Base-by-base conservation (phyloP, 2,797 vertebrate species). In the Spinibarbus caldwelli region DNA sequence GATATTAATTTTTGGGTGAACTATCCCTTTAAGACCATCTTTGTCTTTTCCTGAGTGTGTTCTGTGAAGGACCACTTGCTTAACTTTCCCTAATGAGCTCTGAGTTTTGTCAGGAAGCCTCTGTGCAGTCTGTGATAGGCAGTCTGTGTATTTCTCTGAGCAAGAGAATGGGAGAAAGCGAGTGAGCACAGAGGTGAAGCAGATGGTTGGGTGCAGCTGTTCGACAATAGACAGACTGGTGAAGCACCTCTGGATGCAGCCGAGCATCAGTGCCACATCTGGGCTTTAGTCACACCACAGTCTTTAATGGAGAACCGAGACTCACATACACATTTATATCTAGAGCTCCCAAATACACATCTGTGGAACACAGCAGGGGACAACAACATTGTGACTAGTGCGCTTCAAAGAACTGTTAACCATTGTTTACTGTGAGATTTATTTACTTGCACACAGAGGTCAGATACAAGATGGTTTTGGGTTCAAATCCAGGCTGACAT, bases 201-300 rank as follows among this genome's bases (percentile, higher is more conserved):
- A 96, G 95, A 95, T 96, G 95, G 95, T 92, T 85, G 67, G 86
- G 93, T 89, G 94, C 95, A 95, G 95, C 94, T 96, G 95, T 95
- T 95, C 91, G 59, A 1, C 88, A 89, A 87, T 87, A 89, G 89
- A 89, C 92, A 92, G 92, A 92, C 92, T 93, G 90, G 92, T 91
- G 91, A 84, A 77, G 82, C 87, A 89, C 89, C 87, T 87, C 89
- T 83, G 89, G 70, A 86, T 88, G 84, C 72, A 85, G 62, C 84
- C 62, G 78, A 88, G 81, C 87, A 88, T 88, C 89, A 86, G 86
- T 82, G 84, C 78, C 84, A 88, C 89, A 90, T 88, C 89, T 90
- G 89, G 87, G 72, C 84, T 84, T 67, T 31, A 86, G 89, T 87
- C 87, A 88, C 83, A 86, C 72, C 77, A 84, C 81, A 82, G 78